Percentiles rank a stretch among this genome's conserved stretches.
These are phyloP conservation scores for Hylaeus volcanicus DNA, from an alignment of 1,140 invertebrate genomes.

Conservation along the genomic window DNA sequence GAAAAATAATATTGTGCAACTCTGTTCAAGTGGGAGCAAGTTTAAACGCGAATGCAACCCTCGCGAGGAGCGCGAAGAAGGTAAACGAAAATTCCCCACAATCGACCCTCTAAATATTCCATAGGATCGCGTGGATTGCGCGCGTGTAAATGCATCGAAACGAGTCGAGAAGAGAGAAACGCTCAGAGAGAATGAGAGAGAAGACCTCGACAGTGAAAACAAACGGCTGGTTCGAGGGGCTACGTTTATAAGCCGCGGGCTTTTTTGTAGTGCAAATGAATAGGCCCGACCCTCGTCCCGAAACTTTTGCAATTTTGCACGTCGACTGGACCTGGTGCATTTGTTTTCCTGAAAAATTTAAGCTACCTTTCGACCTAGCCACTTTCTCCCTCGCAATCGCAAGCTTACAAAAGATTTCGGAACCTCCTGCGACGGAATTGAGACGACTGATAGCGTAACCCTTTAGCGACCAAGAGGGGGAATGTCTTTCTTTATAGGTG, in stretches of 20 bases:
- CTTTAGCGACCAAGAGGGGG: no score
- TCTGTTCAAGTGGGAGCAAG: no score
- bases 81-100: constrained; percentile 16
- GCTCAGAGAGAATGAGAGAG: not conserved
- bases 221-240: constrained; percentile 13
- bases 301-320: constrained; percentile 59
- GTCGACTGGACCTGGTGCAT: constrained; percentile 27
- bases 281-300: constrained; percentile 31
- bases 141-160: constrained; percentile 46
- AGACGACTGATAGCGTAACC: not conserved
- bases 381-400: constrained; percentile 7
- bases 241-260: constrained; percentile 35
- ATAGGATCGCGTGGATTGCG: constrained; percentile 36
- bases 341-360: constrained; percentile 39
- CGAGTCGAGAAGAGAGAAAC: constrained; percentile 21
- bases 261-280: constrained; percentile 54
- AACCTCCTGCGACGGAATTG: not conserved
- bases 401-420: not conserved
- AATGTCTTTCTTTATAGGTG: no score
- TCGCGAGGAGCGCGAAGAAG: not conserved
- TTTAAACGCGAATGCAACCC: no score
- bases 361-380: no score
- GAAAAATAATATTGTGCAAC: no score
- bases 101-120: constrained; percentile 47
- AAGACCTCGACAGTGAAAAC: constrained; percentile 22